Percentiles rank a stretch among this genome's conserved stretches.
Evolutionary conservation across 1,140 invertebrate species (phyloP).

Genomic region (Drosophila subobscura): DNA sequence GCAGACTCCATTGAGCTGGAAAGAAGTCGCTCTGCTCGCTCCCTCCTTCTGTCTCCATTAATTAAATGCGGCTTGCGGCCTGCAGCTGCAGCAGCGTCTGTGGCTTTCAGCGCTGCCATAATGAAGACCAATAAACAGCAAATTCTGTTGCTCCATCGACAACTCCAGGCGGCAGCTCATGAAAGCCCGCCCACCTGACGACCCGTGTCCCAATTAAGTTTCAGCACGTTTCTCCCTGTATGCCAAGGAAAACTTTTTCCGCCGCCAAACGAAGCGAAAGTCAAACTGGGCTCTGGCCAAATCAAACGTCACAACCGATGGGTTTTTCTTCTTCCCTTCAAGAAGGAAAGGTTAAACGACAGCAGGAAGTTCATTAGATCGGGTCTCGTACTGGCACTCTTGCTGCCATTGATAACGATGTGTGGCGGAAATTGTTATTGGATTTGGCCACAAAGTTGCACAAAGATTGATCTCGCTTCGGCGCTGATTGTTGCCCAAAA

Average conservation of each 20-base stretch:
- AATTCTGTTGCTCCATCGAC: slow-evolving; percentile 34
- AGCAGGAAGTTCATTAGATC: slow-evolving; percentile 77
- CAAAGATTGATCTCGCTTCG: slow-evolving; percentile 1
- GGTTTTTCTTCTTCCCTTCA: slow-evolving; percentile 6
- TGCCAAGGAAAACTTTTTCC: slow-evolving; percentile 51
- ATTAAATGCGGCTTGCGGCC: slow-evolving; percentile 64
- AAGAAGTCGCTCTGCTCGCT: slow-evolving; percentile 5
- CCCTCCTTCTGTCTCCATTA: slow-evolving; percentile 26
- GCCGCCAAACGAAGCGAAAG: slow-evolving; percentile 66
- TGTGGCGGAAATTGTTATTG: slow-evolving; percentile 40
- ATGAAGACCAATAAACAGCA: slow-evolving; percentile 65
- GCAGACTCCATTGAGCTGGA: slow-evolving; percentile 34
- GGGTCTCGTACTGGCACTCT: slow-evolving; percentile 4
- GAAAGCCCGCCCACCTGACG: slow-evolving; percentile 44
- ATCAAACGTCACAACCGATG: slow-evolving; percentile 23
- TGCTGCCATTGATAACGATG: slow-evolving; percentile 44
- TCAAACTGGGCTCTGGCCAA: slow-evolving; percentile 44
- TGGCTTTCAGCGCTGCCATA: slow-evolving; percentile 42
- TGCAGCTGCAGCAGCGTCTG: slow-evolving; percentile 41
- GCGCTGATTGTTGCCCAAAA: not conserved
- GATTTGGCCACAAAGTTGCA: slow-evolving; percentile 23
- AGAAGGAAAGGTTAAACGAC: slow-evolving; percentile 61
- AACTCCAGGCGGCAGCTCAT: slow-evolving; percentile 29
- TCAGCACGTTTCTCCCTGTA: slow-evolving; percentile 66
- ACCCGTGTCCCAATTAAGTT: slow-evolving; percentile 65